phyloP scores from a whole-genome alignment of 2,797 vertebrate genomes.

The Melanotaenia trifasciata region DNA sequence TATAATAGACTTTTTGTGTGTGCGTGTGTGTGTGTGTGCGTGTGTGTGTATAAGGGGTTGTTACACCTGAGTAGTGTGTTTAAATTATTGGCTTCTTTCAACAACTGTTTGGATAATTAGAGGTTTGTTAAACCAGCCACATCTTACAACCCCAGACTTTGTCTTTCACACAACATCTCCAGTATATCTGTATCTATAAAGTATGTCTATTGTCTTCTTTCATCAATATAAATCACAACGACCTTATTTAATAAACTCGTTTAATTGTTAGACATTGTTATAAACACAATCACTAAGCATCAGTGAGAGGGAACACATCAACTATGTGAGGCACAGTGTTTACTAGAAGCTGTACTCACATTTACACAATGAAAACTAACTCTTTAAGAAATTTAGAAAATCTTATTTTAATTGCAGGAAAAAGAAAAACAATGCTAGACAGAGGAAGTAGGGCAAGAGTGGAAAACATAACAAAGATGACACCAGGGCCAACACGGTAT shows the following conservation, averaged over 20 bases:
- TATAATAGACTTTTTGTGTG: constrained; percentile 26
- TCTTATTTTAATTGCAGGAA: not conserved
- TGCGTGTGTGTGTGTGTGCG: constrained; percentile 13
- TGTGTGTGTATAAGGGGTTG: constrained; percentile 10
- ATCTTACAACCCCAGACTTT: not conserved
- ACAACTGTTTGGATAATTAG: constrained; percentile 18
- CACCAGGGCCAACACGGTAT: no score
- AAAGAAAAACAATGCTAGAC: not conserved
- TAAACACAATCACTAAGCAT: no score
- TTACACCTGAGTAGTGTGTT: constrained; percentile 31
- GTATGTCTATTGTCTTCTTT: no score
- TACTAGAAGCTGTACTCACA: not conserved
- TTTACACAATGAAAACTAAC: not conserved
- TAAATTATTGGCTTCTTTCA: constrained; percentile 41
- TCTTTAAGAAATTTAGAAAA: not conserved
- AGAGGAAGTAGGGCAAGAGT: no score
- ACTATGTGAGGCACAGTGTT: no score
- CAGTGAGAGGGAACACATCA: not conserved
- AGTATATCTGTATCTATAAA: no score
- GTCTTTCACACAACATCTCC: not conserved
- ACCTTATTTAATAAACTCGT: not conserved
- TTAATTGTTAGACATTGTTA: not conserved
- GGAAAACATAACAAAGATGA: no score
- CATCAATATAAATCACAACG: not conserved
- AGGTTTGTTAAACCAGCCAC: constrained; percentile 20